These are phyloP conservation scores for Hirtodrosophila alboralis DNA, from an alignment of 2,888 invertebrate species.

Conservation along the genomic window DNA sequence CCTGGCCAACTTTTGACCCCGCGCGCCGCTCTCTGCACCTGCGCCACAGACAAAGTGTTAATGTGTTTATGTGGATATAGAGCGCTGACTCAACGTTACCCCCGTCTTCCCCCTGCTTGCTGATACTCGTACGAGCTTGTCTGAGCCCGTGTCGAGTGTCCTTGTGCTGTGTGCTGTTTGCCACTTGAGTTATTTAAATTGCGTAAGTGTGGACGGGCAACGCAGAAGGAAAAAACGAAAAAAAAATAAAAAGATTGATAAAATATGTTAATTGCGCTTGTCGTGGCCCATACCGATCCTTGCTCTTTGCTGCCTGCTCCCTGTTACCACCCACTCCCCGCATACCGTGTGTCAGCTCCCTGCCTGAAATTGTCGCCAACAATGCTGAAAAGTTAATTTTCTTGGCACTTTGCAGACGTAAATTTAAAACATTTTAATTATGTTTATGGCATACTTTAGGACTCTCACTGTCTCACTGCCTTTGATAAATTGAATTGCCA, in stretches of 20 bases:
- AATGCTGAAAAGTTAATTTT: slow-evolving; percentile 76
- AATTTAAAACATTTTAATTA: slow-evolving; percentile 74
- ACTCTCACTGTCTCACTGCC: too few relatives aligned
- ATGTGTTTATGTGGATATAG: slow-evolving; percentile 71
- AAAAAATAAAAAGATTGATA: slow-evolving; percentile 74
- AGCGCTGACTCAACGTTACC: slow-evolving; percentile 44
- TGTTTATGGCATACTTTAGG: slow-evolving; percentile 60
- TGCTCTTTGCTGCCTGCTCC: slow-evolving; percentile 8
- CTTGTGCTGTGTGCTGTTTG: slow-evolving; percentile 61
- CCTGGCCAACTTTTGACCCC: slow-evolving; percentile 69
- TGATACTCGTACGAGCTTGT: slow-evolving; percentile 33
- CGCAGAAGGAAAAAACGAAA: slow-evolving; percentile 27
- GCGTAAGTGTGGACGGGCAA: slow-evolving; percentile 53
- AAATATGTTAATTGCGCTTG: slow-evolving; percentile 77
- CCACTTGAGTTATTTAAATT: slow-evolving; percentile 78
- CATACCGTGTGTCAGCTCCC: slow-evolving; percentile 29
- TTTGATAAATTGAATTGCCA: slow-evolving; percentile 32
- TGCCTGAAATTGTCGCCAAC: slow-evolving; percentile 65
- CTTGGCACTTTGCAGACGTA: slow-evolving; percentile 53
- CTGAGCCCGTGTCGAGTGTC: slow-evolving; percentile 56
- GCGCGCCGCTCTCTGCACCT: slow-evolving; percentile 36
- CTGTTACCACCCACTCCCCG: slow-evolving; percentile 15
- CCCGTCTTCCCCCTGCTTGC: too few relatives aligned
- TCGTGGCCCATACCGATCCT: slow-evolving; percentile 32
- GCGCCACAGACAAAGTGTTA: slow-evolving; percentile 65